Evolutionary conservation across 2,888 invertebrate species (phyloP), one percentile per base, ranked within the genome.

Genomic region (Plutella xylostella): DNA sequence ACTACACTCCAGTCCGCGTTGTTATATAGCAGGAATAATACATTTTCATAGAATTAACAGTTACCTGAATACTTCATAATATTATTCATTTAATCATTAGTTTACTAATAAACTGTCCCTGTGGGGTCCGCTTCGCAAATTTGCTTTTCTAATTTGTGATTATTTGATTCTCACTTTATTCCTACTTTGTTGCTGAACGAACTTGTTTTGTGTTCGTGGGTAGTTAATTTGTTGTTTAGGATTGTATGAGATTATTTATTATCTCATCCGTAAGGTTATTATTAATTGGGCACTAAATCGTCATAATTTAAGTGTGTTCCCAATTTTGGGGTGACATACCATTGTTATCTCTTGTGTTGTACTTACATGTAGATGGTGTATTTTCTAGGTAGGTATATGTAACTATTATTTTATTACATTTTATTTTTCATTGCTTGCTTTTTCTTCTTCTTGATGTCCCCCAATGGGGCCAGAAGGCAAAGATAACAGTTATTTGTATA

Each of bases 31-130:
- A n/a, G n/a, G n/a, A n/a, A n/a, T 39, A 47, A 42, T 37, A 50
- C 48, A 51, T 51, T 53, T 52, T 47, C 50, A 51, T 48, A 51
- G 51, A 53, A 52, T 48, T 52, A 22, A 17, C 22, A 15, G 21
- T 17, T 25, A 39, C 39, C 39, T 39, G 39, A 15, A 39, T 39
- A 15, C 14, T 39, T 39, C 39, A 39, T 39, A n/a, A n/a, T 39
- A 39, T 39, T 39, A 25, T 39, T 39, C 39, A 39, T 39, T 39
- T 11, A 25, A 17, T 11, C 7, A 39, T 39, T 39, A 39, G 39
- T 39, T 39, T 39, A 38, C 38, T 22, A 39, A 39, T 39, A 39
- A 39, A 39, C 39, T 39, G n/a, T 4, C 22, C 39, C n/a, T n/a
- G n/a, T n/a, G n/a, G n/a, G n/a, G n/a, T n/a, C n/a, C n/a, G n/a